These are phyloP conservation scores for Colletes collaris DNA, from an alignment of 2,888 invertebrate species.

Conservation along the genomic window DNA sequence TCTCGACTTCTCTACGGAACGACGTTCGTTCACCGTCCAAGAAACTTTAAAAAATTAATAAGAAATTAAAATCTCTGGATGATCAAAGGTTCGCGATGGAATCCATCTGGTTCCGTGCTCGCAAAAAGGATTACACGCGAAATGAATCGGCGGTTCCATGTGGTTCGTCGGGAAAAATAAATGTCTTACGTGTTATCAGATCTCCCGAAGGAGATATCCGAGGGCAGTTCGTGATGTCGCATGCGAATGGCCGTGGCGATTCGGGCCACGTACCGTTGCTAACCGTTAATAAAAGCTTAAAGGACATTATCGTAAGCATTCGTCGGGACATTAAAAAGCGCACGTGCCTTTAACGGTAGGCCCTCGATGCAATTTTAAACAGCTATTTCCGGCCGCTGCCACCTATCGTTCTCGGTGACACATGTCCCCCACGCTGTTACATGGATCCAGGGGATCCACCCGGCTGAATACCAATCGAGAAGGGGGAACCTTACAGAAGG, in stretches of 20 bases:
- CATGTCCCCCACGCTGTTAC: conserved; percentile 80
- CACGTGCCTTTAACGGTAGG: conserved; percentile 81
- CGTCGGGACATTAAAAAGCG: conserved; percentile 81
- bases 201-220: conserved; percentile 34
- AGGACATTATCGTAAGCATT: conserved; percentile 81
- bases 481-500: conserved; percentile 35
- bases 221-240: conserved; percentile 61
- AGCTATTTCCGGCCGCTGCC: conserved; percentile 77
- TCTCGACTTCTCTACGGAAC: not conserved
- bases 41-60: too few species aligned
- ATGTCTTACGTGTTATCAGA: conserved; percentile 46
- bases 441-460: conserved; percentile 69
- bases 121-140: conserved; percentile 30
- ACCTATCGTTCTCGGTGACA: conserved; percentile 79
- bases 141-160: conserved; percentile 37
- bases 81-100: not conserved
- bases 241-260: conserved; percentile 75
- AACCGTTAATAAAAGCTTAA: conserved; percentile 83
- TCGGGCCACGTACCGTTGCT: conserved; percentile 79
- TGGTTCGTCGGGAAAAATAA: conserved; percentile 27
- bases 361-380: conserved; percentile 82
- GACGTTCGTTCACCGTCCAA: not conserved
- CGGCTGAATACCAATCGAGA: conserved; percentile 78
- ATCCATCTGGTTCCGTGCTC: not conserved
- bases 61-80: too few species aligned